These are phyloP conservation scores for Mantis religiosa DNA, from an alignment of 2,888 invertebrate species.

Conservation along the genomic window DNA sequence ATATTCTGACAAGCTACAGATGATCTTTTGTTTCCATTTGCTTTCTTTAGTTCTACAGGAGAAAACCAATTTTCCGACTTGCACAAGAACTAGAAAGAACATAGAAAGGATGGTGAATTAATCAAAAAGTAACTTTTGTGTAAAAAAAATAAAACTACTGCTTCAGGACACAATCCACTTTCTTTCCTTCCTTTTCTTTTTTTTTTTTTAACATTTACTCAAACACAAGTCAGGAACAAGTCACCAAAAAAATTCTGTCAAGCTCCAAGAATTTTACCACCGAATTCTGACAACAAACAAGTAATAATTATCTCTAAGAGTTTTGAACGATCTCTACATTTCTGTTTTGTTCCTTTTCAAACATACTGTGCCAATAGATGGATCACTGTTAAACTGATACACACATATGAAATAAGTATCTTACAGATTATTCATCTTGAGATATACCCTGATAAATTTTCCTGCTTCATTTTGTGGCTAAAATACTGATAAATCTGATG, in stretches of 20 bases:
- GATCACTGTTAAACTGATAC: not conserved
- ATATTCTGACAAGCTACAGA: constrained; percentile 5
- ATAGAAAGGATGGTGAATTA: not conserved
- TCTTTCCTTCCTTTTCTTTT: too few relatives aligned
- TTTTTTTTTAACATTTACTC: constrained; percentile 2
- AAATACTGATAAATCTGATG: too few relatives aligned
- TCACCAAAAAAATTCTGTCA: not conserved
- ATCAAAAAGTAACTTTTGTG: not conserved
- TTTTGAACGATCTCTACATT: too few relatives aligned
- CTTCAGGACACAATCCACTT: not conserved
- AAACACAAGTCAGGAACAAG: not conserved
- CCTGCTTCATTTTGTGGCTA: too few relatives aligned
- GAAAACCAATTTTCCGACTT: not conserved
- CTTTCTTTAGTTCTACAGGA: not conserved
- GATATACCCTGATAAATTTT: too few relatives aligned
- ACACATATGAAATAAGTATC: not conserved
- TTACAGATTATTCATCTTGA: not conserved
- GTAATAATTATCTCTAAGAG: too few relatives aligned
- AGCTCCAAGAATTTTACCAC: not conserved
- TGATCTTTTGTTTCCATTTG: not conserved
- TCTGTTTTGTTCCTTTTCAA: too few relatives aligned
- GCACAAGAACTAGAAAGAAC: not conserved
- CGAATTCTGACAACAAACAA: too few relatives aligned
- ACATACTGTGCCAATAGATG: too few relatives aligned
- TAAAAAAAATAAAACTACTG: not conserved